Evolutionary conservation across 2,888 invertebrate species (phyloP), one percentile per base, ranked within the genome.

Genomic region (Drosophila anomalata): DNA sequence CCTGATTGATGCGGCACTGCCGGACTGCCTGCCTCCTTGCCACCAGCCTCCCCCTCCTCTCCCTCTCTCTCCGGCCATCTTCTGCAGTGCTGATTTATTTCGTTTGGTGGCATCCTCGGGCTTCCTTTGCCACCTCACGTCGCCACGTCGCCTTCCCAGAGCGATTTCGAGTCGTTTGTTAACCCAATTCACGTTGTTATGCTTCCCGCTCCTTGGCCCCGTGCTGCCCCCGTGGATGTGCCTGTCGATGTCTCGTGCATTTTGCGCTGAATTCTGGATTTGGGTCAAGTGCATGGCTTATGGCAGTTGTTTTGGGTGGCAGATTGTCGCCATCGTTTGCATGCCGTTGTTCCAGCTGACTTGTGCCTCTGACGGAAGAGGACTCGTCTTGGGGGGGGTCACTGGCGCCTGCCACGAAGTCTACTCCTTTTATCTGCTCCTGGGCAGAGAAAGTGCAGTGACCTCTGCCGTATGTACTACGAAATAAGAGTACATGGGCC

Each of bases 281-380:
- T 84, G 61, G 84, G 84, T 84, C 84, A 84, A 84, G 84, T 84
- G 84, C 84, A 87, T 77, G 72, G 65, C 68, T 54, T 66, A 41
- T 47, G 68, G 68, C 41, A 22, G 26, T 51, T 54, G 53, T 47
- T 20, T 65, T 50, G 60, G 41, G 50, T 20, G 67, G 17, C 36
- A 67, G 39, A 51, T 31, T 46, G 51, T 53, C 66, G 60, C 42
- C 33, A 48, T 50, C 53, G 53, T 39, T 33, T 73, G 73, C 68
- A 73, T 68, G 41, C 20, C 33, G 17, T 36, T 46, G 4, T 72
- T 42, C 50, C 67, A 67, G 72, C 72, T 60, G 61, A 48, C 48
- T 57, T 58, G 65, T 39, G 48, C n/a, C 65, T 48, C 36, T 24
- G 24, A 29, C 12, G 14, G n/a, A 26, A 20, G 20, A 14, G 46